A percentile compares a stretch with the other conserved stretches of the same genome.
Evolutionary conservation across 2,888 invertebrate genomes (phyloP).

Genomic region (Cephus spinipes): DNA sequence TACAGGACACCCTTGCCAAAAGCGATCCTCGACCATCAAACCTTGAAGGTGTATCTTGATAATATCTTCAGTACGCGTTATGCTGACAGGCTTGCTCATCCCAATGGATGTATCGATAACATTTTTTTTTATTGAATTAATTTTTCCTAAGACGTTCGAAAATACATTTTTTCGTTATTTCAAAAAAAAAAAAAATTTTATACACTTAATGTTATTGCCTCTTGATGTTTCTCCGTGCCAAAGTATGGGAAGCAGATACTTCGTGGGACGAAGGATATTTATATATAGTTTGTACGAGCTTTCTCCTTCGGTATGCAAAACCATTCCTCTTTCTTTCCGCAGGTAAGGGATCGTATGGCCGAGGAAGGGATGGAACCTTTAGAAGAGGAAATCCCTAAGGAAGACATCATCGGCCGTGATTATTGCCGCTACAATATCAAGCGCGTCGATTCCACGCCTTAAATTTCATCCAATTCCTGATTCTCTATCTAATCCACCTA

Average conservation of each 20-base stretch:
- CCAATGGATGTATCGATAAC: background rate
- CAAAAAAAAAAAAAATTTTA: background rate
- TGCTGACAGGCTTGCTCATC: background rate
- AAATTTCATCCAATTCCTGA: background rate
- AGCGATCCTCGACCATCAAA: background rate
- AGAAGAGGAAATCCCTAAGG: constrained; percentile 72
- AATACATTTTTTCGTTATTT: background rate
- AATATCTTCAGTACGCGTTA: background rate
- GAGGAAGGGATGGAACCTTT: constrained; percentile 70
- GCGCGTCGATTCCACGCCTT: constrained; percentile 34
- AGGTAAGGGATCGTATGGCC: constrained; percentile 73
- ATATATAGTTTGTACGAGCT: background rate
- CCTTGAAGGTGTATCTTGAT: background rate
- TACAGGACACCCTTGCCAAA: background rate
- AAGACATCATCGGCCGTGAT: constrained; percentile 71
- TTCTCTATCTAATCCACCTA: background rate
- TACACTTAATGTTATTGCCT: background rate
- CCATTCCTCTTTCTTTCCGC: constrained; percentile 32
- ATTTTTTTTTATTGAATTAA: background rate
- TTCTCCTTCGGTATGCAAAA: background rate
- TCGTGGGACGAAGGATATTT: background rate
- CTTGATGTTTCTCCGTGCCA: background rate
- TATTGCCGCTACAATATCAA: constrained; percentile 69
- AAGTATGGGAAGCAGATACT: background rate
- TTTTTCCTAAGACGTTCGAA: background rate